Base-by-base conservation (phyloP, 2,888 invertebrate genomes). In the Coelinius sp. region DNA sequence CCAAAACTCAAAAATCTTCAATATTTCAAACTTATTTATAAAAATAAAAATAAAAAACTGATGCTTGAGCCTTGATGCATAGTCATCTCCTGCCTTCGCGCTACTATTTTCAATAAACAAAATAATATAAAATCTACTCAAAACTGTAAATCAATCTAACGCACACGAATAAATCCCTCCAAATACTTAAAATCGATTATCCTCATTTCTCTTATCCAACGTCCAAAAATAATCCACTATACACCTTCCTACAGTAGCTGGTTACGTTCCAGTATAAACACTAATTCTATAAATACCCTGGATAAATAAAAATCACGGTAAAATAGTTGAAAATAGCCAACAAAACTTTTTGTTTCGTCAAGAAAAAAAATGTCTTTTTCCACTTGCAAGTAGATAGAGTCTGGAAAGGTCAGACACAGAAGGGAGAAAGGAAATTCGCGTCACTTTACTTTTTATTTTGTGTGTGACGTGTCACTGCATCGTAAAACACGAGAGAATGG, bases 381-480 rank as follows among this genome's bases (percentile, higher is more conserved):
- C n/a, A 41, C 4, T 41, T 41, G 1, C 41, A 41, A 49, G 46
- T 49, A 17, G 17, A 49, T 49, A 49, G 46, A 49, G 46, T 20
- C 17, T 6, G 20, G 46, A 49, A 49, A 49, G 46, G 46, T 49
- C 46, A 49, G 46, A 49, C 46, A 49, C 46, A 56, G 27, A 56
- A n/a, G 31, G 31, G 59, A 35, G 12, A 6, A 53, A n/a, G n/a
- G n/a, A n/a, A n/a, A 17, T 49, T 22, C 49, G 35, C 59, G 59
- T 59, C 59, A 35, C 31, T 31, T 35, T 59, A 59, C 59, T 31
- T 59, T 17, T 56, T 7, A 59, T 31, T 31, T 59, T 17, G 25
- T 7, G 35, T 59, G 35, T 59, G 59, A 59, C 59, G 59, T 59
- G 59, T 59, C 17, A 59, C 1, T 59, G 59, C 31, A 59, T 59